These are phyloP conservation scores for Sycophaga agraensis DNA, from an alignment of 1,140 invertebrate genomes.

Conservation along the genomic window DNA sequence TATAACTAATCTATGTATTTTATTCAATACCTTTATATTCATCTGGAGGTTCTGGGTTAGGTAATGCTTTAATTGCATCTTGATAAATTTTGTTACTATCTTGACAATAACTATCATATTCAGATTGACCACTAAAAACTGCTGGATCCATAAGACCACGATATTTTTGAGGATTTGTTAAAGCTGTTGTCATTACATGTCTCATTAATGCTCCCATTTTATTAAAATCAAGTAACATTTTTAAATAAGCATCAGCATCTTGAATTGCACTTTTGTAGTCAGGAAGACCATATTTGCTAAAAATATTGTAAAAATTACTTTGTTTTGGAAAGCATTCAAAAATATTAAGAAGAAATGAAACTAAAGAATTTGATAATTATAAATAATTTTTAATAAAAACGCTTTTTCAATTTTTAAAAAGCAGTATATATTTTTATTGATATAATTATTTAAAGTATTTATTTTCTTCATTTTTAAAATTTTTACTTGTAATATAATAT, in stretches of 20 bases:
- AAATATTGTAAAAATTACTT: too few species aligned
- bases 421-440: too few species aligned
- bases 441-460: too few species aligned
- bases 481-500: too few species aligned
- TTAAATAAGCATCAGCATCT: slow-evolving; percentile 81
- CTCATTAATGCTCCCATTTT: slow-evolving; percentile 95
- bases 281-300: slow-evolving; percentile 46
- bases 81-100: slow-evolving; percentile 77
- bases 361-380: too few species aligned
- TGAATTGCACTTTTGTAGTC: slow-evolving; percentile 68
- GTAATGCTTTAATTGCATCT: slow-evolving; percentile 74
- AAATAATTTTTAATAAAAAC: too few species aligned
- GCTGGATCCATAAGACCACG: slow-evolving; percentile 50
- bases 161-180: slow-evolving; percentile 77
- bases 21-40: slow-evolving; percentile 66
- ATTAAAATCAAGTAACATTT: slow-evolving; percentile 89
- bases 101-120: slow-evolving; percentile 72
- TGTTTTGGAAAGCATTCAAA: too few species aligned
- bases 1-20: background rate
- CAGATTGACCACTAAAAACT: slow-evolving; percentile 51
- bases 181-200: slow-evolving; percentile 83
- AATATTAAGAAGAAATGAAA: too few species aligned
- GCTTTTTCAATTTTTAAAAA: too few species aligned
- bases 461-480: too few species aligned
- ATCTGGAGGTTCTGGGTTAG: slow-evolving; percentile 78